These are phyloP conservation scores for Desmophyllum pertusum DNA, from an alignment of 92 coral and sea anemone genomes.

Conservation along the genomic window DNA sequence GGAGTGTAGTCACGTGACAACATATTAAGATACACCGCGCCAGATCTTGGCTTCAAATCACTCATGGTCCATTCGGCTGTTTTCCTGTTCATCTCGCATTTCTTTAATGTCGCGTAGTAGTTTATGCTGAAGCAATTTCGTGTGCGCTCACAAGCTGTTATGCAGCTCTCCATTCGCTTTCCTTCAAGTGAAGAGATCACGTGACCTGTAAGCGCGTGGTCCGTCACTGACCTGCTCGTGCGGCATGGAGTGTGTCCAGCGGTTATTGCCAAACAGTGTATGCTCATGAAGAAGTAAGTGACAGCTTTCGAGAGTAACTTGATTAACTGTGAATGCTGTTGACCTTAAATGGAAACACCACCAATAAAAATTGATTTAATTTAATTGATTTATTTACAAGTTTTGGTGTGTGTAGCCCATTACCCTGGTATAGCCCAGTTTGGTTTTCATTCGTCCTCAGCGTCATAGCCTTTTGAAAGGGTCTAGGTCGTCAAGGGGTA, in stretches of 20 bases:
- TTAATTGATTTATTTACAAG: neutral
- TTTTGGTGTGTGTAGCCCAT: neutral
- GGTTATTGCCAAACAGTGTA: constrained; percentile 14
- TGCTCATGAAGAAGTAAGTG: constrained; percentile 7
- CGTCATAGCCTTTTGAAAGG: too few relatives aligned
- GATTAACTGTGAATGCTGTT: neutral
- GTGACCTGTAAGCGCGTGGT: constrained; percentile 62
- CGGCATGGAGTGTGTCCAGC: constrained; percentile 53
- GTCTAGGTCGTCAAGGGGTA: too few relatives aligned
- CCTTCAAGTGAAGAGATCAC: constrained; percentile 37
- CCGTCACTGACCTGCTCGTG: constrained; percentile 42
- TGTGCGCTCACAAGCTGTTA: constrained; percentile 59
- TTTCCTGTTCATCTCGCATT: constrained; percentile 72
- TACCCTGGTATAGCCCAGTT: too few relatives aligned
- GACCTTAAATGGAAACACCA: neutral
- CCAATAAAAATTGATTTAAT: neutral
- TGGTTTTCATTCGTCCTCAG: too few relatives aligned
- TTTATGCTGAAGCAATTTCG: constrained; percentile 70
- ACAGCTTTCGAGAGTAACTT: neutral
- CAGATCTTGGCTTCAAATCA: constrained; percentile 49
- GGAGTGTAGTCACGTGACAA: constrained; percentile 61
- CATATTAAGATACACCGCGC: constrained; percentile 62
- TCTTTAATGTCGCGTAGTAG: constrained; percentile 40
- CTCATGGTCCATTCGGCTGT: constrained; percentile 47
- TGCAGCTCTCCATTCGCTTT: constrained; percentile 58